These are phyloP conservation scores for Diogma glabrata DNA, from an alignment of 2,888 invertebrate genomes.

Conservation along the genomic window DNA sequence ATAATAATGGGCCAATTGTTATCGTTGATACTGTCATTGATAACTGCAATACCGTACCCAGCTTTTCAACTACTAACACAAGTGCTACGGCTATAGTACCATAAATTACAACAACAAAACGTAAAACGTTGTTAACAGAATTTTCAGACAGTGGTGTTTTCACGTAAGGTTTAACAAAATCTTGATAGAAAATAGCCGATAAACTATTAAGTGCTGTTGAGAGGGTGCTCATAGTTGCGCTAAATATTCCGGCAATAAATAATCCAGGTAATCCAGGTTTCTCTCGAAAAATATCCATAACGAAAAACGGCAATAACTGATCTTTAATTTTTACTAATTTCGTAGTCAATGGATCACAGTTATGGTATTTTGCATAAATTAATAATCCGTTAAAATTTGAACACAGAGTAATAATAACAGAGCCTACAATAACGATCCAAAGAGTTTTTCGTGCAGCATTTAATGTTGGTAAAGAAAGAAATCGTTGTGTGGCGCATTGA, in stretches of 20 bases:
- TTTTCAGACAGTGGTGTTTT: conserved; percentile 42
- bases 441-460: conserved; percentile 57
- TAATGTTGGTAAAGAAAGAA: conserved; percentile 60
- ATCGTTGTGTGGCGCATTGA: conserved; percentile 77
- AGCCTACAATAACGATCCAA: conserved; percentile 50
- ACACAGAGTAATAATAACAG: conserved; percentile 23
- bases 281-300: conserved; percentile 70
- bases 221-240: conserved; percentile 74
- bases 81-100: conserved; percentile 53
- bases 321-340: conserved; percentile 64
- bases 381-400: conserved; percentile 54
- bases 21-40: conserved; percentile 51
- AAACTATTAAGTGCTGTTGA: conserved; percentile 72
- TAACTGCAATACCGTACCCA: conserved; percentile 57
- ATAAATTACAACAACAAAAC: conserved; percentile 53
- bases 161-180: conserved; percentile 58
- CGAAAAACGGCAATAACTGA: conserved; percentile 70
- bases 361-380: conserved; percentile 60
- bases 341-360: conserved; percentile 68
- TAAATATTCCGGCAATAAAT: conserved; percentile 79
- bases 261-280: conserved; percentile 75
- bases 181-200: conserved; percentile 69
- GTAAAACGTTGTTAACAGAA: conserved; percentile 47
- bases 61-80: conserved; percentile 55
- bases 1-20: conserved; percentile 55